Evolutionary conservation across 2,888 invertebrate genomes (phyloP).

Genomic region (Taenaris catops): DNA sequence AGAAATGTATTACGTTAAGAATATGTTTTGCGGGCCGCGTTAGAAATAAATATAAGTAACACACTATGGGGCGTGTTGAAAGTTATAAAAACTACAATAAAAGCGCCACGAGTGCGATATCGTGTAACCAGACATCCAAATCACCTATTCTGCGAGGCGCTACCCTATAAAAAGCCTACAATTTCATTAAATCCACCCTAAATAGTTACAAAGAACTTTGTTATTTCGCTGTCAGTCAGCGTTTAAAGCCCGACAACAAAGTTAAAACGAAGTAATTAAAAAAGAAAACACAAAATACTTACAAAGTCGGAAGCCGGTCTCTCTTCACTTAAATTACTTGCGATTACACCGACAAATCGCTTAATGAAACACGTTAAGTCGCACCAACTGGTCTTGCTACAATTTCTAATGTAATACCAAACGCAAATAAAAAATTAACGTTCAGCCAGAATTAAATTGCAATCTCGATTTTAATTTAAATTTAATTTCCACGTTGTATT

Average conservation of each 20-base stretch:
- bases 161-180: slow-evolving; percentile 56
- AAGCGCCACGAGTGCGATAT: slow-evolving; percentile 27
- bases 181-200: slow-evolving; percentile 70
- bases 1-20: too few relatives aligned
- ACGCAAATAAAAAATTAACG: slow-evolving; percentile 3
- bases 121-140: slow-evolving; percentile 35
- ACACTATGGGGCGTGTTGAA: slow-evolving; percentile 19
- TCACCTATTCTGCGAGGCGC: slow-evolving; percentile 44
- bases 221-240: slow-evolving; percentile 78
- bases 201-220: slow-evolving; percentile 75
- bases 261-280: slow-evolving; percentile 80
- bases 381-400: slow-evolving; percentile 62
- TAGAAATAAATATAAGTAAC: slow-evolving; percentile 11
- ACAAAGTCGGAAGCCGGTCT: slow-evolving; percentile 77
- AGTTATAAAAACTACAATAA: slow-evolving; percentile 25
- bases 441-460: too few relatives aligned
- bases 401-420: slow-evolving; percentile 22
- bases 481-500: too few relatives aligned
- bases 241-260: slow-evolving; percentile 75
- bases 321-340: slow-evolving; percentile 79
- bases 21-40: too few relatives aligned
- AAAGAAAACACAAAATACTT: slow-evolving; percentile 80
- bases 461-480: too few relatives aligned
- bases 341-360: slow-evolving; percentile 79
- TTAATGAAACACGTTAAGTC: slow-evolving; percentile 79